Conservation (phyloP, 2,888 invertebrate species). For the Leucania comma region DNA sequence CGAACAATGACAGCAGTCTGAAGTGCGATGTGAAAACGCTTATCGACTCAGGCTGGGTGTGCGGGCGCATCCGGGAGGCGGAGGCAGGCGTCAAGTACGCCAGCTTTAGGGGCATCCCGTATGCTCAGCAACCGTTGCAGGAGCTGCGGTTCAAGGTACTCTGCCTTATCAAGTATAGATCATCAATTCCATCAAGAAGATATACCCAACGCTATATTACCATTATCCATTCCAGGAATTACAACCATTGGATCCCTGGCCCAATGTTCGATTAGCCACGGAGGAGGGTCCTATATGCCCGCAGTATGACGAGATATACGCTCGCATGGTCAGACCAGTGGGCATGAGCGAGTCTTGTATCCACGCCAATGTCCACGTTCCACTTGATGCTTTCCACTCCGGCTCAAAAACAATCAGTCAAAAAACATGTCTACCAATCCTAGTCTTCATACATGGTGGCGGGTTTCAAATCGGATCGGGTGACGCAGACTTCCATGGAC, state of each 20-base stretch:
- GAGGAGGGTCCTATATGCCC: constrained; percentile 90
- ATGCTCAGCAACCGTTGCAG: constrained; percentile 81
- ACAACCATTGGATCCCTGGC: constrained; percentile 77
- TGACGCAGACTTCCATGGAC: constrained; percentile 69
- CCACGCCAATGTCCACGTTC: constrained; percentile 69
- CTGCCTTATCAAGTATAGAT: not conserved
- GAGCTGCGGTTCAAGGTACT: constrained; percentile 70
- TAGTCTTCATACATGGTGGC: constrained; percentile 83
- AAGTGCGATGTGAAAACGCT: constrained; percentile 61
- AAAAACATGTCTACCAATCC: constrained; percentile 70
- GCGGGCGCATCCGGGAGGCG: constrained; percentile 71
- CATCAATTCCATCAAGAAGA: not conserved
- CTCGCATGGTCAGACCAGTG: constrained; percentile 48
- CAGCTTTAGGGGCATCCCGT: constrained; percentile 83
- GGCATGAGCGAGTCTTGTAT: constrained; percentile 71
- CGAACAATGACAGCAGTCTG: constrained; percentile 6
- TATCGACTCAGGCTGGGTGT: constrained; percentile 78
- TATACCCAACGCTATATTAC: not conserved
- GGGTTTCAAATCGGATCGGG: constrained; percentile 70
- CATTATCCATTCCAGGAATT: constrained; percentile 56
- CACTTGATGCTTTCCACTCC: constrained; percentile 26
- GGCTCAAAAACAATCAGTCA: not conserved
- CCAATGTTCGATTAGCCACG: constrained; percentile 85
- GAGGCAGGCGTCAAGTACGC: constrained; percentile 71
- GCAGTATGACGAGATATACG: constrained; percentile 81